Conservation (phyloP, 2,797 vertebrate genomes). For the Microctenopoma stevenorrisi region DNA sequence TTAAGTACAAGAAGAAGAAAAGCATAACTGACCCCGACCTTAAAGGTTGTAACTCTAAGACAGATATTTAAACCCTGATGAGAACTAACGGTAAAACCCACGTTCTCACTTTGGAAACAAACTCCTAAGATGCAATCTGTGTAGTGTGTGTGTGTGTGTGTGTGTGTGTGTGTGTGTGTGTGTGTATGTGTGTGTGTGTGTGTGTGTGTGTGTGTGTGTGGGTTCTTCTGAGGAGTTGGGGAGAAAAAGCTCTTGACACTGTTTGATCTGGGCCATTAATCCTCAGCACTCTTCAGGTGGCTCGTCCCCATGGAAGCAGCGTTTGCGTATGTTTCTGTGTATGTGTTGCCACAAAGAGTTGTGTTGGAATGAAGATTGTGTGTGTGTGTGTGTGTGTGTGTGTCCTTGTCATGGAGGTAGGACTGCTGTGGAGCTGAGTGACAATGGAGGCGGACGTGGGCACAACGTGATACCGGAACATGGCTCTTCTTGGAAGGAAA, state of each 20-base stretch:
- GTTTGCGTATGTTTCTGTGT: constrained; percentile 45
- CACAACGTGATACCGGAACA: constrained; percentile 77
- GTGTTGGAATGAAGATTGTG: constrained; percentile 44
- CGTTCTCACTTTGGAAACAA: constrained; percentile 32
- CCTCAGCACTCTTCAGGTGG: constrained; percentile 79
- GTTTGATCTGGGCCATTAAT: constrained; percentile 80
- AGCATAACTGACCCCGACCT: constrained; percentile 5
- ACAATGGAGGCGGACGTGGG: constrained; percentile 75
- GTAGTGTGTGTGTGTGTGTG: constrained; percentile 1
- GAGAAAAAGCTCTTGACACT: constrained; percentile 62
- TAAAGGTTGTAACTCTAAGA: constrained; percentile 30
- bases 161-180: constrained; percentile 10
- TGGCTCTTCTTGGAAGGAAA: constrained; percentile 25
- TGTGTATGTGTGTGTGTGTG: constrained; percentile 4
- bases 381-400: constrained; percentile 32
- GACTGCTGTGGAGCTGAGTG: constrained; percentile 56
- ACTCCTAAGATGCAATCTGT: constrained; percentile 24
- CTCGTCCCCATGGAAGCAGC: constrained; percentile 73
- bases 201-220: constrained; percentile 4
- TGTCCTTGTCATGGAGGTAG: constrained; percentile 41
- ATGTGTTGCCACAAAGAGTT: constrained; percentile 38
- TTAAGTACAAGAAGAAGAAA: constrained; percentile 24
- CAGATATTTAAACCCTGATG: constrained; percentile 28
- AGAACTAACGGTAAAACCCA: constrained; percentile 11
- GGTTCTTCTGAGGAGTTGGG: constrained; percentile 37